Base-by-base conservation (phyloP, 1,140 invertebrate genomes). In the Radopholus similis region DNA sequence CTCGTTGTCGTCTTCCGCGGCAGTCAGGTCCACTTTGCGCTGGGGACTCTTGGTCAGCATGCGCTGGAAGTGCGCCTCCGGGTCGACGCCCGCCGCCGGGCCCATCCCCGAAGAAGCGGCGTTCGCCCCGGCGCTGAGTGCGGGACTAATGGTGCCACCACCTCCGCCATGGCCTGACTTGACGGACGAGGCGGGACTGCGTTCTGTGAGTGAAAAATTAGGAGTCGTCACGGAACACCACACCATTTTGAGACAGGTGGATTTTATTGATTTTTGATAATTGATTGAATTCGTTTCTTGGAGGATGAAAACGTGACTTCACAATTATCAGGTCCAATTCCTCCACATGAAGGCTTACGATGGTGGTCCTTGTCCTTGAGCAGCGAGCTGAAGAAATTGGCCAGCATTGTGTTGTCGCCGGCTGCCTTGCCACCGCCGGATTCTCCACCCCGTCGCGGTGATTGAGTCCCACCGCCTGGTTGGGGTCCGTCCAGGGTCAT, bases 381-480 rank as follows among this genome's bases (percentile, higher is more conserved):
- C 8, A 68, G 42, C 26, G 47, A 55, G 26, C 54, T 68, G 23
- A 68, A 68, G 21, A 68, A 68, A 15, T 35, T 53, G n/a, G 66
- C 66, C 38, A 68, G 40, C 44, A 55, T 68, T 23, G 63, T 68
- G 28, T 34, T 65, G 54, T 68, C 55, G 8, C 56, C 55, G 37
- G 15, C 28, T 21, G 56, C 21, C 42, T 58, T 34, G 4, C 64
- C 64, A 13, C 55, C 47, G 26, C 15, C 18, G 53, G 23, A 9
- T 38, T 42, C 54, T 9, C 57, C 49, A 11, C 32, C 30, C n/a
- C 40, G 63, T 18, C 63, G 37, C 26, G 58, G 58, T 13, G 58
- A 62, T 18, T 62, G 58, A 26, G 40, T 35, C 8, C 38, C 58
- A 5, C n/a, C 58, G 35, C 58, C 58, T n/a, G 21, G 37, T 26